Evolutionary conservation across 2,888 invertebrate species (phyloP).

Genomic region (Drosophila eohydei): DNA sequence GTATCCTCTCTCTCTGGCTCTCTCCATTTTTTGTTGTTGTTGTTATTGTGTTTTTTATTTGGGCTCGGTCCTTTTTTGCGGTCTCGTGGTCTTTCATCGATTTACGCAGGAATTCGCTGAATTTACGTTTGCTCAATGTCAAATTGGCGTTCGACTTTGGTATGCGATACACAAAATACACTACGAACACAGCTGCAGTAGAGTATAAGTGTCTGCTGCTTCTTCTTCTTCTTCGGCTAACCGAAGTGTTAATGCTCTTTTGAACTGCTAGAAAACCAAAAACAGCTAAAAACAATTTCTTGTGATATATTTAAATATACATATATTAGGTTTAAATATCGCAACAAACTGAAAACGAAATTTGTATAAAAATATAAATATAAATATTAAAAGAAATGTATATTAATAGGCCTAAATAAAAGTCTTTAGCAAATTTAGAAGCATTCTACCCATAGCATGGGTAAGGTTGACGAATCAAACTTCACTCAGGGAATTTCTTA

Average conservation of each 20-base stretch:
- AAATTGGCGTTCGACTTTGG: constrained; percentile 76
- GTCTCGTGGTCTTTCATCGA: constrained; percentile 53
- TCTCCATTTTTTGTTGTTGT: not conserved
- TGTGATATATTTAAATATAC: too few relatives aligned
- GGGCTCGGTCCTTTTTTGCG: constrained; percentile 24
- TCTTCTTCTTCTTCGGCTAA: not conserved
- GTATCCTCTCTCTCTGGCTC: not conserved
- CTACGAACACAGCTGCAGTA: constrained; percentile 19
- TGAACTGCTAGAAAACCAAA: too few relatives aligned
- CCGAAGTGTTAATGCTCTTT: not conserved
- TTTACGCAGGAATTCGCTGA: constrained; percentile 68
- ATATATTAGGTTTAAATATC: too few relatives aligned
- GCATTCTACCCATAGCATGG: too few relatives aligned
- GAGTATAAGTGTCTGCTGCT: not conserved
- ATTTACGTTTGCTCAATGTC: constrained; percentile 78
- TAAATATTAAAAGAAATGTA: too few relatives aligned
- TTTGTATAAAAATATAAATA: too few relatives aligned
- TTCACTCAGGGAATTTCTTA: too few relatives aligned
- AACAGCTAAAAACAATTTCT: too few relatives aligned
- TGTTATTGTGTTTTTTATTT: not conserved
- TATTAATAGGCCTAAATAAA: too few relatives aligned
- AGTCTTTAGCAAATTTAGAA: too few relatives aligned
- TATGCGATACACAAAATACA: constrained; percentile 55
- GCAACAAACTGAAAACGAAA: too few relatives aligned
- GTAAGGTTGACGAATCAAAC: too few relatives aligned